Conservation (phyloP, 2,113 vertebrate genomes). For the Neolamprologus cancellatus region DNA sequence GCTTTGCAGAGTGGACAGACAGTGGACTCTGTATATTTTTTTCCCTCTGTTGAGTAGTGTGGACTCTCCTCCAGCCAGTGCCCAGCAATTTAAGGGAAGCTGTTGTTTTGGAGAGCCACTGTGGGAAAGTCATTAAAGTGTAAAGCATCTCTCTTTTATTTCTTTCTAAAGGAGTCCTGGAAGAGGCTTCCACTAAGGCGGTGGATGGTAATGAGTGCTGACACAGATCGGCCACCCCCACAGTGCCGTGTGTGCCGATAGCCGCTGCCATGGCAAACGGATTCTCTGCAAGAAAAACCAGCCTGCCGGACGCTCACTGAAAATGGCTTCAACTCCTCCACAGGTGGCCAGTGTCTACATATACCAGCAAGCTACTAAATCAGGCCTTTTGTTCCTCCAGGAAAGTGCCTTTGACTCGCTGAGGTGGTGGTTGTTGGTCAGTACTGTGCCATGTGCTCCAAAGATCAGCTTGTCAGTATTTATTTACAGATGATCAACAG, state of each 20-base stretch:
- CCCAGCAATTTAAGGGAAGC: constrained; percentile 48
- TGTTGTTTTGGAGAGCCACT: constrained; percentile 60
- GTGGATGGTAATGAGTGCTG: constrained; percentile 61
- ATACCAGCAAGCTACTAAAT: constrained; percentile 6
- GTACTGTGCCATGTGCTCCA: background rate
- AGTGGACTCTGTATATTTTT: constrained; percentile 68
- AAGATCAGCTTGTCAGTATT: constrained; percentile 1
- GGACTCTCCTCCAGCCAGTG: constrained; percentile 47
- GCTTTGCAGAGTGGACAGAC: constrained; percentile 51
- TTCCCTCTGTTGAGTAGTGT: constrained; percentile 39
- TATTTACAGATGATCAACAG: background rate
- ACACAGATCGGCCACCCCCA: constrained; percentile 50
- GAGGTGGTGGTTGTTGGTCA: background rate
- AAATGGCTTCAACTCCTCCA: constrained; percentile 39
- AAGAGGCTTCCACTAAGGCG: constrained; percentile 47
- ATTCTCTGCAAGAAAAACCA: background rate
- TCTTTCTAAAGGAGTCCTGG: constrained; percentile 49
- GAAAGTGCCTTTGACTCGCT: background rate
- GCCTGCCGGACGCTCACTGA: background rate
- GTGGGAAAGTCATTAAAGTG: constrained; percentile 80
- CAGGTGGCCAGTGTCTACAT: constrained; percentile 45
- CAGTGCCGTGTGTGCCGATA: constrained; percentile 5
- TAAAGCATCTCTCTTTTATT: constrained; percentile 66
- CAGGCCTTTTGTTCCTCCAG: background rate
- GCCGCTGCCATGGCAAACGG: constrained; percentile 56